phyloP scores from a whole-genome alignment of 2,113 vertebrate genomes.

The Harpagus bidentatus region DNA sequence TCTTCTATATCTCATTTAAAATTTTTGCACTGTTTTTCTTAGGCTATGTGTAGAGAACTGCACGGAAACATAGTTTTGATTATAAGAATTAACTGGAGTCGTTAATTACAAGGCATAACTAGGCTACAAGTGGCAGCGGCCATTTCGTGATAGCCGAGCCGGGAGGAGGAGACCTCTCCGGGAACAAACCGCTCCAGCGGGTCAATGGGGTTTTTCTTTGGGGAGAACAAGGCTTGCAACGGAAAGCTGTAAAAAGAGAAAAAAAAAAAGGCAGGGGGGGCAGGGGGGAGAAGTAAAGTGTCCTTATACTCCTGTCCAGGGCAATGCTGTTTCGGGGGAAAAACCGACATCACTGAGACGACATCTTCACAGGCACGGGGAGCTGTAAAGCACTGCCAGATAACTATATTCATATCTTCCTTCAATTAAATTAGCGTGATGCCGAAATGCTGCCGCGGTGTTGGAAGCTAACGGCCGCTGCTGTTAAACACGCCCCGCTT shows the following conservation, averaged over 20 bases:
- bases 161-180: not conserved
- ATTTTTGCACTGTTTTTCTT: not conserved
- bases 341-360: fast-evolving
- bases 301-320: too few relatives aligned
- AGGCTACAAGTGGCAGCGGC: not conserved
- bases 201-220: not conserved
- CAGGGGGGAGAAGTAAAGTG: not conserved
- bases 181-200: fast-evolving
- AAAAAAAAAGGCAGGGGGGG: too few relatives aligned
- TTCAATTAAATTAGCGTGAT: fast-evolving
- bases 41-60: not conserved
- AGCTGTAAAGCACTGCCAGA: not conserved
- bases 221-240: not conserved
- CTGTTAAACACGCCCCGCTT: not conserved
- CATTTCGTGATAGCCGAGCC: fast-evolving
- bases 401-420: not conserved
- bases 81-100: not conserved
- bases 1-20: not conserved
- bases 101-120: not conserved
- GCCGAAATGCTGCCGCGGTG: fast-evolving
- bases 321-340: not conserved
- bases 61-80: fast-evolving
- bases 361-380: fast-evolving
- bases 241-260: not conserved
- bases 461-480: fast-evolving